Percentiles rank a stretch among this genome's conserved stretches.
Conservation (phyloP, 2,113 vertebrate species). For the Eonycteris spelaea region DNA sequence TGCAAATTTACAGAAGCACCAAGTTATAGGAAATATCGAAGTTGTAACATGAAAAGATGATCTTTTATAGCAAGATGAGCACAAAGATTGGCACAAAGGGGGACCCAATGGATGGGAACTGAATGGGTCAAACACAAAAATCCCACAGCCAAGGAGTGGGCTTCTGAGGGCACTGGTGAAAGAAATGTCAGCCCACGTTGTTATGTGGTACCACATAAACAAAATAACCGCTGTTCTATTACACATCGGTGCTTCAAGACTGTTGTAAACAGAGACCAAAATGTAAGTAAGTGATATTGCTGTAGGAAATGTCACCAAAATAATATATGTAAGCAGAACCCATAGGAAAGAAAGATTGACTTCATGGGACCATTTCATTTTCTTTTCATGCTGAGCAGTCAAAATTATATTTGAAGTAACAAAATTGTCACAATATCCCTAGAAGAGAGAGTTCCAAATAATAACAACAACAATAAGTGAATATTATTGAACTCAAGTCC, state of each 20-base stretch:
- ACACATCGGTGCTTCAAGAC: neutral
- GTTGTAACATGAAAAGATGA: neutral
- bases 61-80: neutral
- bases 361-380: neutral
- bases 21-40: neutral
- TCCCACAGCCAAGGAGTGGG: neutral
- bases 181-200: neutral
- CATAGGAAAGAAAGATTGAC: neutral
- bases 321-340: neutral
- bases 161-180: neutral
- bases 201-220: neutral
- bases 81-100: neutral
- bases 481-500: neutral
- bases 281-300: neutral
- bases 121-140: neutral
- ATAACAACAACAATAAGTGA: neutral
- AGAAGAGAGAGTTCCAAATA: neutral
- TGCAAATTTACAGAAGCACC: neutral
- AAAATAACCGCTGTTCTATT: neutral
- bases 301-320: neutral
- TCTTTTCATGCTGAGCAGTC: neutral
- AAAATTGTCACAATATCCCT: neutral
- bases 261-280: neutral
- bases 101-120: neutral
- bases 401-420: constrained; percentile 2